These are phyloP conservation scores for Anisognathus igniventris DNA, from an alignment of 2,797 vertebrate species.

Conservation along the genomic window DNA sequence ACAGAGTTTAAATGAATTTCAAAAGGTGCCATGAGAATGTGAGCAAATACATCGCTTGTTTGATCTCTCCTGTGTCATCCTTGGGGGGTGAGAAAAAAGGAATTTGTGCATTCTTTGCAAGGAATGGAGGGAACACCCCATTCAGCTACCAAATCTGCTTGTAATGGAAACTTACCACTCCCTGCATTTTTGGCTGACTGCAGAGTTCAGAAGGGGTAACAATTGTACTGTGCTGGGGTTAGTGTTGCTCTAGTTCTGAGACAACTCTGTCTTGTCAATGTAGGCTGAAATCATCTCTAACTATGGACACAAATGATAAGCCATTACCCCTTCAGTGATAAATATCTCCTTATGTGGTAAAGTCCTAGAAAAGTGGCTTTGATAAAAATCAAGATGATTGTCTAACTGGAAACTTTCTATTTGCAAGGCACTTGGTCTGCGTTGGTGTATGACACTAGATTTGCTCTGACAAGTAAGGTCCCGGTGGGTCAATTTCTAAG, in stretches of 20 bases:
- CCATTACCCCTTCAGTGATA: neutral
- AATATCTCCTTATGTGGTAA: neutral
- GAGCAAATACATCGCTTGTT: neutral
- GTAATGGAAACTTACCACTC: constrained; percentile 12
- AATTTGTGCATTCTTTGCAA: constrained; percentile 12
- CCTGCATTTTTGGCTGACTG: constrained; percentile 38
- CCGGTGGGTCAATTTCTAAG: neutral
- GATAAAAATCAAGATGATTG: neutral
- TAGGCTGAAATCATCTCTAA: neutral
- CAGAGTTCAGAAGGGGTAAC: constrained; percentile 17
- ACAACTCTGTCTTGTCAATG: neutral
- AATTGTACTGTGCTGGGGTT: neutral
- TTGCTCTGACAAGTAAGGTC: neutral
- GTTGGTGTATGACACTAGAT: neutral
- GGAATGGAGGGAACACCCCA: constrained; percentile 4
- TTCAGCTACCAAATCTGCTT: neutral
- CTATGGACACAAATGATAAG: neutral
- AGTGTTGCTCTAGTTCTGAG: neutral
- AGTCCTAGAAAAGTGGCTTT: neutral
- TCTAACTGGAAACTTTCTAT: neutral
- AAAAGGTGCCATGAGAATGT: neutral
- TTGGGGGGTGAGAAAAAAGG: neutral
- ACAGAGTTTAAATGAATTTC: neutral
- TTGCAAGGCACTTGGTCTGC: neutral
- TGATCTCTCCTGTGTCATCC: neutral